A percentile compares a stretch with the other conserved stretches of the same genome.
These are phyloP conservation scores for Mandrillus leucophaeus DNA, from an alignment of 2,113 vertebrate genomes.

Conservation along the genomic window DNA sequence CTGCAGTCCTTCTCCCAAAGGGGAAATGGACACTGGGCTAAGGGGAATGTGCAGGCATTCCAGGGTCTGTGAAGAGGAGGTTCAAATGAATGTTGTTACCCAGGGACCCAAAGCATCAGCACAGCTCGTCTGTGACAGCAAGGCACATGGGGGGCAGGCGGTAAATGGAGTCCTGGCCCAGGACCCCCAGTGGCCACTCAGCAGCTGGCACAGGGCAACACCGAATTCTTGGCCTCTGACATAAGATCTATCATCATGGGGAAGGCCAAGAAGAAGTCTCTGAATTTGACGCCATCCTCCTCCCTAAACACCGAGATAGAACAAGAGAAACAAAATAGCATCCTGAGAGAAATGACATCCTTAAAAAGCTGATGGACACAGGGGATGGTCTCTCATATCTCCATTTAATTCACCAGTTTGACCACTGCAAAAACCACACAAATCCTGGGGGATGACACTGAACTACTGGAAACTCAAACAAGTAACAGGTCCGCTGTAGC, in stretches of 20 bases:
- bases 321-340: neutral
- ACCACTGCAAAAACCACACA: too few relatives aligned
- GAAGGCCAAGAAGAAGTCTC: neutral
- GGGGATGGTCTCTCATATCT: neutral
- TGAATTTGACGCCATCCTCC: neutral
- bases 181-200: neutral
- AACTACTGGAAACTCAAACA: neutral
- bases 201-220: too few relatives aligned
- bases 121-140: too few relatives aligned
- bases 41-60: neutral
- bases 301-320: neutral
- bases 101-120: neutral
- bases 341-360: neutral
- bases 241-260: neutral
- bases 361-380: neutral
- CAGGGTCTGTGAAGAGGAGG: neutral
- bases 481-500: rapidly evolving
- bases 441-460: neutral
- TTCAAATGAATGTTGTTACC: neutral
- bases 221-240: neutral
- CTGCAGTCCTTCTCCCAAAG: neutral
- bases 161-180: neutral
- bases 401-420: neutral
- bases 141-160: neutral
- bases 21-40: neutral